phyloP scores from a whole-genome alignment of 1,140 invertebrate species.

The Ditylenchus dipsaci region DNA sequence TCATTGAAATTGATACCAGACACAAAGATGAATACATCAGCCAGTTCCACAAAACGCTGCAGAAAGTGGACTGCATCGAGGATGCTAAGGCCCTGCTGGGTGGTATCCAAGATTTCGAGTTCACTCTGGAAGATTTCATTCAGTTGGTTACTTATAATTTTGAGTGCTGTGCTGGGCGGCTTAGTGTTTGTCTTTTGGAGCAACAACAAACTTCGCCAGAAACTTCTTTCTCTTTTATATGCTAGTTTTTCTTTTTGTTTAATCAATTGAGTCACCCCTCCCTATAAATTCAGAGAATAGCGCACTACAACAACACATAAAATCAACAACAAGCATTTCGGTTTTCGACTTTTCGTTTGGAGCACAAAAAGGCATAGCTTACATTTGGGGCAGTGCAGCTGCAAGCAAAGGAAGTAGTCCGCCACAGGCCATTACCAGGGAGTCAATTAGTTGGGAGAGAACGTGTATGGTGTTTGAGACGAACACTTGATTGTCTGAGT shows the following conservation, averaged over 20 bases:
- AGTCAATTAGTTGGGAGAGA: conserved; percentile 96
- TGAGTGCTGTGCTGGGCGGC: background rate
- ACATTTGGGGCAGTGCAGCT: conserved; percentile 94
- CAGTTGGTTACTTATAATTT: conserved; percentile 9
- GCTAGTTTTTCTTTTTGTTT: background rate
- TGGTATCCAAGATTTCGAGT: conserved; percentile 93
- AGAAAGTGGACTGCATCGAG: conserved; percentile 93
- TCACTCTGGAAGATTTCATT: conserved; percentile 72
- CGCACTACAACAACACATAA: no score
- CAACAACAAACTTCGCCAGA: background rate
- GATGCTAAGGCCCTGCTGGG: conserved; percentile 88
- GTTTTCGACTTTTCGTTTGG: background rate
- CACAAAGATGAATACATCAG: conserved; percentile 94
- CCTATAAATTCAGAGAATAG: background rate
- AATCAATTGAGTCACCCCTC: background rate
- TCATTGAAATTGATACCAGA: conserved; percentile 90
- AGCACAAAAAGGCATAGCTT: conserved; percentile 61
- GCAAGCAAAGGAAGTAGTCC: conserved; percentile 90
- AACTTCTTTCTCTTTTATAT: background rate
- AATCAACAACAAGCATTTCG: no score
- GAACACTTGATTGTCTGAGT: conserved; percentile 91
- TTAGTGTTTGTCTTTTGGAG: background rate
- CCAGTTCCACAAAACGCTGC: conserved; percentile 92
- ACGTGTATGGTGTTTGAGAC: conserved; percentile 98
- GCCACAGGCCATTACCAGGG: conserved; percentile 96